Percentiles rank a stretch among this genome's conserved stretches.
Evolutionary conservation across 2,888 invertebrate species (phyloP).

Genomic region (Drosophila barbarae): DNA sequence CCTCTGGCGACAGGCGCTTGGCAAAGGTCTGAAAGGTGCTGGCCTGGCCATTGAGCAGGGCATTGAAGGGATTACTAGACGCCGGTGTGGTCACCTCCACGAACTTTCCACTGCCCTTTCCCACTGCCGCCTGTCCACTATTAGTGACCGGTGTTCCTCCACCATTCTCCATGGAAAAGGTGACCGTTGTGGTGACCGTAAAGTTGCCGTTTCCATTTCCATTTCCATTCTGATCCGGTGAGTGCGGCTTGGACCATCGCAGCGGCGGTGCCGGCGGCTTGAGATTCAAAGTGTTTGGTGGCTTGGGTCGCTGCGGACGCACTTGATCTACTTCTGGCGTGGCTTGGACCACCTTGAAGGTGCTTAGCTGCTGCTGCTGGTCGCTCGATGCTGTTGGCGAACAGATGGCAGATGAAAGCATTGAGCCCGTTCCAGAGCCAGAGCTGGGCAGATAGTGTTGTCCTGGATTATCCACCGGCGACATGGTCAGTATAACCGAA

Average conservation of each 20-base stretch:
- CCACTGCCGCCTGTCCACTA: background rate
- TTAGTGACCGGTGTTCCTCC: background rate
- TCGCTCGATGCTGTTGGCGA: background rate
- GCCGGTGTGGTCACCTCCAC: conserved; percentile 79
- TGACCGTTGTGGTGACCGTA: conserved; percentile 92
- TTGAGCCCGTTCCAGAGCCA: background rate
- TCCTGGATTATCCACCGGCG: conserved; percentile 81
- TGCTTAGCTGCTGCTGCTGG: conserved; percentile 80
- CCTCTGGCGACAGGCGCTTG: conserved; percentile 87
- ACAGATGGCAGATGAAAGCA: conserved; percentile 2
- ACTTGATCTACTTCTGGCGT: conserved; percentile 73
- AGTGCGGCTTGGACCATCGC: conserved; percentile 89
- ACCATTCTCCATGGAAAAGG: conserved; percentile 84
- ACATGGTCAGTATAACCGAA: conserved; percentile 88
- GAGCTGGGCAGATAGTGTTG: conserved; percentile 45
- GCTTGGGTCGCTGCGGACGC: conserved; percentile 87
- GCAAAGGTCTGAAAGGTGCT: conserved; percentile 83
- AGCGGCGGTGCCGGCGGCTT: conserved; percentile 92
- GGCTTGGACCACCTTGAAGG: conserved; percentile 81
- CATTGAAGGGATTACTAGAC: conserved; percentile 69
- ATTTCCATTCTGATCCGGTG: conserved; percentile 77
- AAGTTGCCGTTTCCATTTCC: conserved; percentile 82
- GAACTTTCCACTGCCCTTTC: conserved; percentile 52
- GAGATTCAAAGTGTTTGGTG: conserved; percentile 90
- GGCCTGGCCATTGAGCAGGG: conserved; percentile 67